Percentiles rank a stretch among this genome's conserved stretches.
These are phyloP conservation scores for Trididemnum nubilum DNA, from an alignment of 23 tunicate genomes.

Conservation along the genomic window DNA sequence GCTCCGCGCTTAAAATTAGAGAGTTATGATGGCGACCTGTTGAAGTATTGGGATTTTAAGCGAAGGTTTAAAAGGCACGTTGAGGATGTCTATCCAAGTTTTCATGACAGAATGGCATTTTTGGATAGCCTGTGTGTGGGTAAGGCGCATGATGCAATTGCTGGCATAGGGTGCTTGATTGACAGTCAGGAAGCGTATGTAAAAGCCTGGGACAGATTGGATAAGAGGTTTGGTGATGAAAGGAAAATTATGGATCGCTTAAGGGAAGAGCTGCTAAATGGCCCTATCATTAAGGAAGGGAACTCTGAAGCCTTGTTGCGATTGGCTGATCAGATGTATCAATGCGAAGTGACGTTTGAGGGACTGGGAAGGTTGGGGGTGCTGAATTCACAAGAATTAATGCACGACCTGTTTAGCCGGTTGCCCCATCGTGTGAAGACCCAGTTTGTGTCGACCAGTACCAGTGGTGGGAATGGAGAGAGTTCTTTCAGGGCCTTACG, in stretches of 20 bases:
- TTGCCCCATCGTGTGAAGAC: background rate
- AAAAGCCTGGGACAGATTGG: background rate
- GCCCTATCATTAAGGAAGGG: background rate
- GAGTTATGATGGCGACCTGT: background rate
- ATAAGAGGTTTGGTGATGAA: background rate
- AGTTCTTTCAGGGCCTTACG: no score
- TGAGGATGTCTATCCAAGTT: background rate
- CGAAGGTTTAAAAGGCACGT: background rate
- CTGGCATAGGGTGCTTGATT: background rate
- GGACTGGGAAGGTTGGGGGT: background rate
- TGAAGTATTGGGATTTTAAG: background rate
- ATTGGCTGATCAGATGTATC: background rate
- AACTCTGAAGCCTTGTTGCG: background rate
- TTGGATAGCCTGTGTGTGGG: background rate
- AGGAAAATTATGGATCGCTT: background rate
- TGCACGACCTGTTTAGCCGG: background rate
- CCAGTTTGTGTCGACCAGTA: background rate
- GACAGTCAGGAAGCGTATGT: background rate
- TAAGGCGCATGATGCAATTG: background rate
- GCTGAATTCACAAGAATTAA: background rate
- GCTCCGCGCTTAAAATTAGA: no score
- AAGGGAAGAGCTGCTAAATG: background rate
- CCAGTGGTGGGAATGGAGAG: no score
- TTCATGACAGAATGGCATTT: background rate
- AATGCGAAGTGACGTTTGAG: background rate